Evolutionary conservation across 2,888 invertebrate genomes (phyloP), one percentile per base, ranked within the genome.

Genomic region (Torymus aiolomorphi): DNA sequence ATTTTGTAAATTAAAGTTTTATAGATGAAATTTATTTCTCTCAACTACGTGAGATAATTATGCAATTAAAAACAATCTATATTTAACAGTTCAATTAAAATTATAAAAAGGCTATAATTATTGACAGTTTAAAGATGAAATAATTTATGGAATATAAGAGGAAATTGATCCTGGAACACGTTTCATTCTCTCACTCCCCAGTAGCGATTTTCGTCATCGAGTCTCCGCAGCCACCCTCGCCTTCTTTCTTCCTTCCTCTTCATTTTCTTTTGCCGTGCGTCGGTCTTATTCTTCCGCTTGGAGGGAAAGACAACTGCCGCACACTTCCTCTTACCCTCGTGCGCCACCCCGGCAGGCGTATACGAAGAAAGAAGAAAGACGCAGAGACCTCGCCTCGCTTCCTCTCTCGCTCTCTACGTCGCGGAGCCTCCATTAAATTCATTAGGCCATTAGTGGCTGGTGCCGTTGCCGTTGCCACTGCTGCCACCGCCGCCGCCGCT

Each of bases 391-490:
- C n/a, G 8, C 8, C 66, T 51, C 52, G 16, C 31, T 63, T 20
- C 16, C 71, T 71, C n/a, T 12, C 65, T 52, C 42, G 62, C 80
- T 78, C 80, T 78, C 77, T 78, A 69, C 57, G 76, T 59, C 31
- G 65, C 31, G 89, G 88, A 87, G 88, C 89, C 89, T 89, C 90
- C 89, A 90, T 90, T 90, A 90, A 90, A 90, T 90, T 90, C 90
- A 90, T 90, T 90, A 90, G 90, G 89, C 90, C 89, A 90, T 90
- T 90, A 90, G 90, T 90, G 90, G 90, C 90, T 79, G 78, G 75
- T 78, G 78, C 54, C 20, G 76, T 31, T 31, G 65, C 31, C 20
- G 51, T 12, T 49, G 65, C 65, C 16, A 14, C 24, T 42, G 65
- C 11, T 31, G 31, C 31, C 31, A 57, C 70, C 89, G 89, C 89